phyloP scores from a whole-genome alignment of 2,113 vertebrate species.

The Chionodraco myersi region DNA sequence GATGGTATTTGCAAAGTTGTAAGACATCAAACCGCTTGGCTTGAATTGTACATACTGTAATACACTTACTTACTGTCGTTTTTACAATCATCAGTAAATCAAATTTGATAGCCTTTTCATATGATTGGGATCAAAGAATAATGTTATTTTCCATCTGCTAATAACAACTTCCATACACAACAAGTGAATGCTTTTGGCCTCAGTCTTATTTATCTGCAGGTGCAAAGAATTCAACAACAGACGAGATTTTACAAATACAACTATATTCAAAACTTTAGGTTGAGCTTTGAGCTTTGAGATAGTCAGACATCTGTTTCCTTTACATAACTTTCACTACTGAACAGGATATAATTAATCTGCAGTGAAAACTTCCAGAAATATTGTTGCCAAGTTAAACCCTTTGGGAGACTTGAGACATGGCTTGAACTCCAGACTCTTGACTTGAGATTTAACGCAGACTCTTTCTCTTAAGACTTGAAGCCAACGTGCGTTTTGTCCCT shows the following conservation, averaged over 20 bases:
- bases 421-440: slow-evolving; percentile 10
- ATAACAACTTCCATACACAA: background rate
- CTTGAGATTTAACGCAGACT: slow-evolving; percentile 3
- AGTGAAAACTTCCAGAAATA: background rate
- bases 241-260: too few species aligned
- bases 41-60: too few species aligned
- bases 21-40: too few species aligned
- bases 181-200: background rate
- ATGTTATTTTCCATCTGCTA: background rate
- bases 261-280: background rate
- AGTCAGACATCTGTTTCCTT: background rate
- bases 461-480: background rate
- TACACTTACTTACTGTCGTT: background rate
- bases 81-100: too few species aligned
- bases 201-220: background rate
- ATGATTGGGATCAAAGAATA: background rate
- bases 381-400: background rate
- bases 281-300: background rate
- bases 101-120: background rate
- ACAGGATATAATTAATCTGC: background rate
- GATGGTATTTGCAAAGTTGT: too few species aligned
- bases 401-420: background rate
- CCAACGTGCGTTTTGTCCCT: slow-evolving; percentile 7
- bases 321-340: background rate
- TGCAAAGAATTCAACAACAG: background rate